Evolutionary conservation across 1,140 invertebrate genomes (phyloP).

Genomic region (Brachionus paranguensis): DNA sequence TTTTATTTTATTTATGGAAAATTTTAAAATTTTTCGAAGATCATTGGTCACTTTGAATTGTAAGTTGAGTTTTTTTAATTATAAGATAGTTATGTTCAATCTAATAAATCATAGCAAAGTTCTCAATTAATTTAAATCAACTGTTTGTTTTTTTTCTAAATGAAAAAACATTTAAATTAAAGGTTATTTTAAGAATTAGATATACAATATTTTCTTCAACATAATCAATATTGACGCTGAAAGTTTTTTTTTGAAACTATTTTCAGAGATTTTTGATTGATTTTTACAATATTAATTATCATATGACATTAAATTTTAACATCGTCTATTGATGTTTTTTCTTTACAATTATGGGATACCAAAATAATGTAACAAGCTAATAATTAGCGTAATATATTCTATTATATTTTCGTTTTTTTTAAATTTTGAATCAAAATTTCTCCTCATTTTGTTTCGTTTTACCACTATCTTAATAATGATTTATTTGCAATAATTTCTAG

Average conservation of each 20-base stretch:
- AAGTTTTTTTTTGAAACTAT: neutral
- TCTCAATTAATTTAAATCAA: neutral
- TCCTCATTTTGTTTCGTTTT: neutral
- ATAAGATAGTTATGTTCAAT: neutral
- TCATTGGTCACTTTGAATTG: neutral
- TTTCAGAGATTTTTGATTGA: constrained; percentile 9
- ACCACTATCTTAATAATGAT: neutral
- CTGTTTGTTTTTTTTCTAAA: neutral
- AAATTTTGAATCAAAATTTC: neutral
- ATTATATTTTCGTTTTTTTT: neutral
- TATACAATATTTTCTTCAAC: neutral
- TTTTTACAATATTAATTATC: neutral
- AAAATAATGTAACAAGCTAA: neutral
- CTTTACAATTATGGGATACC: neutral
- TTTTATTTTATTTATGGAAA: neutral
- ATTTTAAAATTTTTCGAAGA: neutral
- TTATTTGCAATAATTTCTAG: neutral
- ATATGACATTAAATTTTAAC: neutral
- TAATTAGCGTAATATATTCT: neutral
- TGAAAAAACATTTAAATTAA: neutral
- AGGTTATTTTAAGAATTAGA: neutral
- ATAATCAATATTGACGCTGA: neutral
- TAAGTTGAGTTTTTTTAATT: too few species aligned
- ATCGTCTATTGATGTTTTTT: neutral
- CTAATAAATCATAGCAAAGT: neutral